Conservation (phyloP, 2,888 invertebrate genomes). For the Schizotus pectinicornis region DNA sequence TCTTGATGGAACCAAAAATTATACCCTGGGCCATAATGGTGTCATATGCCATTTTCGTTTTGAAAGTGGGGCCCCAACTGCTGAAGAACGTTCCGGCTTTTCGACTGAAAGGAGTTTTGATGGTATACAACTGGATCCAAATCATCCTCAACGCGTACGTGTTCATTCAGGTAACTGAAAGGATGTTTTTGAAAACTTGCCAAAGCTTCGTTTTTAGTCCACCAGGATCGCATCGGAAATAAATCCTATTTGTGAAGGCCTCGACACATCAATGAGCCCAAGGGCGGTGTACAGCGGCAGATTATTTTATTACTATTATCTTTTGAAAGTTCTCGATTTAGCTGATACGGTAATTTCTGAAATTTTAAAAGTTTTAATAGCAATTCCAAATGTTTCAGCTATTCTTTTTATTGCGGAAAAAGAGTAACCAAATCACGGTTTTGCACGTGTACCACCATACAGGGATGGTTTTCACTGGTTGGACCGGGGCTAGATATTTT, state of each 20-base stretch:
- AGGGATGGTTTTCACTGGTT: conserved; percentile 74
- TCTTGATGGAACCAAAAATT: conserved; percentile 60
- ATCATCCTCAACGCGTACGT: conserved; percentile 2
- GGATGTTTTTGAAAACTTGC: background rate
- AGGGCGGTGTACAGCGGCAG: background rate
- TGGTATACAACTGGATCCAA: conserved; percentile 66
- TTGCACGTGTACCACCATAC: conserved; percentile 83
- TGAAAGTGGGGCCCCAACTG: conserved; percentile 61
- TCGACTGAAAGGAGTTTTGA: conserved; percentile 59
- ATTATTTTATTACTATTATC: background rate
- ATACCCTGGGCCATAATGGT: conserved; percentile 57
- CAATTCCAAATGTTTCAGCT: conserved; percentile 51
- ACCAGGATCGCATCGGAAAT: background rate
- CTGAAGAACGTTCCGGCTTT: conserved; percentile 64
- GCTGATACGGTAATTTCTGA: background rate
- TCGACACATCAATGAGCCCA: background rate
- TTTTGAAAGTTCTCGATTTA: background rate
- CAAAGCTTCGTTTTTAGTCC: background rate
- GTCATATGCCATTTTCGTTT: conserved; percentile 61
- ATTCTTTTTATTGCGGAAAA: conserved; percentile 80
- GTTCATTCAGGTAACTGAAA: background rate
- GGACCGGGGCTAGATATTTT: conserved; percentile 65
- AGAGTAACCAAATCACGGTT: conserved; percentile 77
- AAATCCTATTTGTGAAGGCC: background rate
- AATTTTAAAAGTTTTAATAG: background rate